Conservation (phyloP, 2,113 vertebrate species). For the Zosterops lateralis region DNA sequence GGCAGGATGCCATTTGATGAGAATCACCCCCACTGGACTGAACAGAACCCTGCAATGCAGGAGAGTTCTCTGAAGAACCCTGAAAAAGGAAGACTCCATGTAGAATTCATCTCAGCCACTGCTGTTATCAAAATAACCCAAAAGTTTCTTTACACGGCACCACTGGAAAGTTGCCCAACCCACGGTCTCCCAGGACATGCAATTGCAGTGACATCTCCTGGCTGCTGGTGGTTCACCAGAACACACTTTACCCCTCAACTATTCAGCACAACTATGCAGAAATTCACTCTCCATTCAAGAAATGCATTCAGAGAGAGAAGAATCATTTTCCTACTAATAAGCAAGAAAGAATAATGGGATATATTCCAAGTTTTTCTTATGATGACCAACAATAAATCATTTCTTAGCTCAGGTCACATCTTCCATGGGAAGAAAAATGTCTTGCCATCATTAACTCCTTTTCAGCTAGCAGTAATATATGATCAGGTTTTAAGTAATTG, state of each 20-base stretch:
- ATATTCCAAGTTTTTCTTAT: constrained; percentile 37
- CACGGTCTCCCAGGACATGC: rapidly evolving
- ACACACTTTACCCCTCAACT: background rate
- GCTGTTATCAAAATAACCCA: background rate
- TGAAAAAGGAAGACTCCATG: background rate
- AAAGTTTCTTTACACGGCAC: background rate
- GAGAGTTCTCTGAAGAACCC: background rate
- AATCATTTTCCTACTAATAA: background rate
- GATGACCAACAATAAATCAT: constrained; percentile 58
- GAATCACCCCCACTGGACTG: background rate
- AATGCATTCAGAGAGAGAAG: background rate
- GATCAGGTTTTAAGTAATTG: constrained; percentile 61
- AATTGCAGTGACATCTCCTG: background rate
- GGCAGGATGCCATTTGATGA: background rate
- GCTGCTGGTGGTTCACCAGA: background rate
- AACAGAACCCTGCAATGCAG: background rate
- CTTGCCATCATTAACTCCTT: constrained; percentile 61
- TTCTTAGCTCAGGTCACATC: constrained; percentile 20
- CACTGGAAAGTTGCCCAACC: background rate
- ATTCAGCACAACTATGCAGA: background rate
- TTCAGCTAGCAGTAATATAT: constrained; percentile 40
- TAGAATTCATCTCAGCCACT: background rate
- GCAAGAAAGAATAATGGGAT: constrained; percentile 37
- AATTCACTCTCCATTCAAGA: background rate
- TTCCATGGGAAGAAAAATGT: constrained; percentile 23